Evolutionary conservation across 2,113 vertebrate genomes (phyloP).

Genomic region (Siniperca chuatsi): DNA sequence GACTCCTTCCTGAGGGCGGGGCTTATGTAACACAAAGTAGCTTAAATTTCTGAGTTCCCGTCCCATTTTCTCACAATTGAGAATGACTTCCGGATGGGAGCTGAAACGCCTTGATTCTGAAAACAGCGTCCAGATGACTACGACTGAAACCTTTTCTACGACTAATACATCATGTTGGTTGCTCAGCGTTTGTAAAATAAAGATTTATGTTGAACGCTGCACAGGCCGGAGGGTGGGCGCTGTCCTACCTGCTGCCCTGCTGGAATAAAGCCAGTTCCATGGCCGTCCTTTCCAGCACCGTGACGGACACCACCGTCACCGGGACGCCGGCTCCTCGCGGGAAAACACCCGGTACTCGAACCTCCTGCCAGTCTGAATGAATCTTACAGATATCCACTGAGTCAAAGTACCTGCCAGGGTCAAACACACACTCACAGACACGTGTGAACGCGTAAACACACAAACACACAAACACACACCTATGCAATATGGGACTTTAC

Average conservation of each 20-base stretch:
- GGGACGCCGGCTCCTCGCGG: constrained; percentile 89
- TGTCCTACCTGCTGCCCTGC: constrained; percentile 91
- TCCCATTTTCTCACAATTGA: no score
- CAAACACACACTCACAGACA: not conserved
- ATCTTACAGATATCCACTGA: constrained; percentile 97
- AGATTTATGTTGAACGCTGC: not conserved
- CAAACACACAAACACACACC: not conserved
- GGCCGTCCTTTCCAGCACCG: constrained; percentile 90
- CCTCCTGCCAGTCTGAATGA: constrained; percentile 96
- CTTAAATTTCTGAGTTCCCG: no score
- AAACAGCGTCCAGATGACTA: no score
- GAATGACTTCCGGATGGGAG: no score
- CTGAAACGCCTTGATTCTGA: no score
- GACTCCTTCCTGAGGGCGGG: no score
- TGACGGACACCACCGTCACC: constrained; percentile 88
- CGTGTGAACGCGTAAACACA: not conserved
- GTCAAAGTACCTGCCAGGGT: constrained; percentile 91
- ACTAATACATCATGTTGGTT: not conserved
- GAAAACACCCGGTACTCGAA: constrained; percentile 90
- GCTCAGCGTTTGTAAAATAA: not conserved
- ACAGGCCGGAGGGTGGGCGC: not conserved
- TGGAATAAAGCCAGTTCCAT: constrained; percentile 94
- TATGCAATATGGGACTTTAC: not conserved
- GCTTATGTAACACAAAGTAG: no score
- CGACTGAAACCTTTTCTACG: no score